Base-by-base conservation (phyloP, 2,113 vertebrate genomes). In the Micronycteris hirsuta region DNA sequence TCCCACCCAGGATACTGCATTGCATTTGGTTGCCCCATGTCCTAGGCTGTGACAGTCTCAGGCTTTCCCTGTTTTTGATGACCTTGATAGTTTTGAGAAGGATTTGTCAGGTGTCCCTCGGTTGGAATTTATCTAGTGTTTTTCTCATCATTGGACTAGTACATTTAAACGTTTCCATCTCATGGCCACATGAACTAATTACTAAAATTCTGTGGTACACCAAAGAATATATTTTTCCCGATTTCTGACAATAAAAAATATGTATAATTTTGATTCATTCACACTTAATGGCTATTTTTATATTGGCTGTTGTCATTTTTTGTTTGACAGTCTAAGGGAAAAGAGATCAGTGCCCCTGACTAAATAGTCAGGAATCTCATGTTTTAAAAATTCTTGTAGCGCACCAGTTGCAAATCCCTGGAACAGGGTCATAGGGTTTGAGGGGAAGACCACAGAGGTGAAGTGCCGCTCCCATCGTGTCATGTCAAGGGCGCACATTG, bases 401-500 rank as follows among this genome's bases (percentile, higher is more conserved):
- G 16, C 56, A 58, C 56, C 22, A 8, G 70, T 45, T 73, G 41
- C 2, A 73, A 73, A 28, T 43, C 70, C 8, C 70, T 28, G 41
- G 7, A 7, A 26, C 45, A 26, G 70, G 12, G 3, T 54, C 9
- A 3, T 28, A 22, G 20, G 11, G 22, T 61, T 61, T 14, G 47
- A 24, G 43, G 71, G 47, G 56, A 10, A 13, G 68, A 17, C 31
- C n/a, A 2, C 4, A 54, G 52, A 41, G 3, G 45, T 20, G 4
- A 61, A 67, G 20, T 10, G 8, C 33, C 11, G 0, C 33, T 19
- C 33, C 56, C 19, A 31, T 47, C 13, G 4, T 20, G 1, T 47
- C 16, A 2, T 3, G 10, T 49, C 3, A 7, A 28, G 12, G 24
- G 7, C 4, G 0, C 3, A 0, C 16, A 1, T 4, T 2, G 1